A percentile compares a stretch with the other conserved stretches of the same genome.
Conservation (phyloP, 2,113 vertebrate genomes). For the Pogonocichla stellata region DNA sequence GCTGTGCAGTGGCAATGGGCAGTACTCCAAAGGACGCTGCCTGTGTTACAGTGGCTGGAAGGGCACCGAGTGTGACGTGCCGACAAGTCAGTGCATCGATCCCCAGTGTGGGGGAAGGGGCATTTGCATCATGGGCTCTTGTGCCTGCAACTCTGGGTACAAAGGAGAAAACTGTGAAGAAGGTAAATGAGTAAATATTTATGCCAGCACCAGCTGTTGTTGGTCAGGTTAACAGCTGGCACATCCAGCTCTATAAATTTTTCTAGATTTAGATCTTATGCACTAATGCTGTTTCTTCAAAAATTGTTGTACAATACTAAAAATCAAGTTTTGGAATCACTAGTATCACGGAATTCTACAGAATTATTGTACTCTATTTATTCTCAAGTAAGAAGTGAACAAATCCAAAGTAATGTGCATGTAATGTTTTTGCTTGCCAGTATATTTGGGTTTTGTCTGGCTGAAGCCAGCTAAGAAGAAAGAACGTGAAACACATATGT, state of each 20-base stretch:
- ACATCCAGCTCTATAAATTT: not conserved
- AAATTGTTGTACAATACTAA: not conserved
- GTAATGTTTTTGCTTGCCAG: not conserved
- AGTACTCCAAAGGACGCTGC: constrained; percentile 96
- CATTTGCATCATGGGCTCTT: constrained; percentile 91
- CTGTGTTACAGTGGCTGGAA: constrained; percentile 98
- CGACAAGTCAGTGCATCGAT: constrained; percentile 89
- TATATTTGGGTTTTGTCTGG: not conserved
- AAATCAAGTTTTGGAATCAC: not conserved
- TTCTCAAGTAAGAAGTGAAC: not conserved
- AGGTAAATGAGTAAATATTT: constrained; percentile 79
- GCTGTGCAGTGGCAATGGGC: constrained; percentile 94
- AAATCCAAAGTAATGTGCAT: not conserved
- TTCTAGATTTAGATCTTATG: not conserved
- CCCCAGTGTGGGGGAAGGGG: constrained; percentile 90
- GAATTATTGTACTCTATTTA: not conserved
- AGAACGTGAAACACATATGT: not conserved
- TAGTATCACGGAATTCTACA: not conserved
- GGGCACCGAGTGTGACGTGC: constrained; percentile 93
- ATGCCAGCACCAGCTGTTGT: not conserved
- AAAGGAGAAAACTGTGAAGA: constrained; percentile 93
- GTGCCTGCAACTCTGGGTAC: constrained; percentile 92
- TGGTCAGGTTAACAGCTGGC: not conserved
- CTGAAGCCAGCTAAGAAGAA: not conserved
- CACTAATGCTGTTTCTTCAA: not conserved